Base-by-base conservation (phyloP, 2,888 invertebrate genomes). In the Trisateles emortualis region DNA sequence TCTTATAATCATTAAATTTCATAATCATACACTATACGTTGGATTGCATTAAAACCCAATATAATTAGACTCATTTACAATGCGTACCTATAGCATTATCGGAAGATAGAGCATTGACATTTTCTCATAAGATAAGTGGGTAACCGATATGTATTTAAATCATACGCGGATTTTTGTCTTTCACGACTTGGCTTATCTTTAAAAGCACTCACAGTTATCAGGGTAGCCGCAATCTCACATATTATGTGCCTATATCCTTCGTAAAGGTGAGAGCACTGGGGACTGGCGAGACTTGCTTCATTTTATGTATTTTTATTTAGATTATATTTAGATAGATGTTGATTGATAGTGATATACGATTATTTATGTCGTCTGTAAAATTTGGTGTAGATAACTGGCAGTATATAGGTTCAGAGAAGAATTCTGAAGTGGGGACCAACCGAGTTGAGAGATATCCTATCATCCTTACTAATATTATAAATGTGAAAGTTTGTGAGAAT, bases 151-250 rank as follows among this genome's bases (percentile, higher is more conserved):
- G 54, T 61, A 72, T 77, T 81, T 83, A 83, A 85, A 85, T 87
- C 87, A 86, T 84, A 83, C 77, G 77, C 74, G 70, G 82, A 80
- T 83, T 80, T 72, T 84, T 68, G 78, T 77, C 74, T 68, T 62
- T 66, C 74, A 75, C 74, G 76, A 68, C 67, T 59, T 56, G 43
- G 6, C 22, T 72, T 86, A 87, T 86, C 87, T 79, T 68, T 66
- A 76, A 86, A 83, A 87, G 86, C 87, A 87, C 87, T 87, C 85
- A 64, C 71, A 51, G 65, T 75, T 87, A 87, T 87, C 86, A 60
- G 80, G 10, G 22, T 42, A 47, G 55, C 38, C 59, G 51, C 73
- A 63, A 71, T 71, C 70, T 85, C 76, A 70, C 70, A 76, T 77
- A 73, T 68, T 71, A 72, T 65, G 68, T 63, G 58, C 58, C 57